Conservation (phyloP, 2,888 invertebrate species). For the Crematogaster levior region DNA sequence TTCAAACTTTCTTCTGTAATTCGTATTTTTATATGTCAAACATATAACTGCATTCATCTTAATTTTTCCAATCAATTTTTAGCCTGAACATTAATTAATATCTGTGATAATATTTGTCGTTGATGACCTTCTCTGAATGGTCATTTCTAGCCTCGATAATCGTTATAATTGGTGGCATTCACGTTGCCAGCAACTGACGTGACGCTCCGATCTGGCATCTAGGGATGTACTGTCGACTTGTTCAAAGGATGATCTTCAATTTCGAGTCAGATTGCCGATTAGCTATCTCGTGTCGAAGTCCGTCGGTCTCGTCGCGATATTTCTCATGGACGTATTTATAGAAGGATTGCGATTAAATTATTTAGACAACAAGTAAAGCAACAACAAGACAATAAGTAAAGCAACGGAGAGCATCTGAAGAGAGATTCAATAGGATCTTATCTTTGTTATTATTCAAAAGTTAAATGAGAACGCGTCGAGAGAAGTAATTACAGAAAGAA, state of each 20-base stretch:
- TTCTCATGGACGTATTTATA: slow-evolving; percentile 3
- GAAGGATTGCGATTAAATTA: background rate
- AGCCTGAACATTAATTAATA: background rate
- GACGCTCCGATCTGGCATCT: background rate
- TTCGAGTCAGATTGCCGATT: slow-evolving; percentile 8
- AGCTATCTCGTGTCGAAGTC: background rate
- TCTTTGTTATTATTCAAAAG: background rate
- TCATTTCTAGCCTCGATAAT: slow-evolving; percentile 27
- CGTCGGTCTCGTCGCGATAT: background rate
- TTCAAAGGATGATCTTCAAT: slow-evolving; percentile 36
- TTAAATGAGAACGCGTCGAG: background rate
- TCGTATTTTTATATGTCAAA: background rate
- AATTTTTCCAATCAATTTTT: slow-evolving; percentile 2
- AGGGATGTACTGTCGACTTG: slow-evolving; percentile 20
- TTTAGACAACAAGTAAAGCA: background rate
- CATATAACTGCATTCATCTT: background rate
- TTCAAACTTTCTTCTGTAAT: background rate
- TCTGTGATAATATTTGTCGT: background rate
- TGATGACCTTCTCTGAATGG: background rate
- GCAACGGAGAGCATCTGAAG: background rate
- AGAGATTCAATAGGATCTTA: background rate
- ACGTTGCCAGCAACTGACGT: slow-evolving; percentile 32
- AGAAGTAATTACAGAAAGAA: background rate
- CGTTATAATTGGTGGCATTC: slow-evolving; percentile 35
- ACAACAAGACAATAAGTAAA: background rate